Evolutionary conservation across 1,140 invertebrate species (phyloP), one percentile per base, ranked within the genome.

Genomic region (Neodiprion pinetum): DNA sequence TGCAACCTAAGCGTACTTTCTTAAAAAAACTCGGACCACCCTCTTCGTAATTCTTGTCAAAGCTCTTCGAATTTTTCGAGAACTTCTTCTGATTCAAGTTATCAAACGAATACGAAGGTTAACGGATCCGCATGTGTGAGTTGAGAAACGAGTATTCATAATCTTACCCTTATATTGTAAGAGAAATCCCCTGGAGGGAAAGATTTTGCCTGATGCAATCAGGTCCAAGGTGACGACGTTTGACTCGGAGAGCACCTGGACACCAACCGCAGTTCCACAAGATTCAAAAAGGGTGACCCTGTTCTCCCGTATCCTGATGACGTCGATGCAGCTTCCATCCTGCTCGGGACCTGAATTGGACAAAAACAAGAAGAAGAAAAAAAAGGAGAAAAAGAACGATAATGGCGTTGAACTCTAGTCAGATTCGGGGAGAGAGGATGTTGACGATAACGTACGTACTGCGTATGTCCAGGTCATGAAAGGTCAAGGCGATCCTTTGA

Each of bases 401-500:
- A 70, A 12, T 40, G 28, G 28, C 28, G 28, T 40, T 40, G 28
- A 40, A 40, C 28, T 40, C 28, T 40, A 40, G 28, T 65, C 23
- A 7, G n/a, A 74, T 50, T 50, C 48, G 28, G 23, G 53, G 67
- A 72, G 53, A 5, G 28, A 5, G 28, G n/a, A 73, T 47, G 17
- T 4, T 48, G 0, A 53, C 66, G 66, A 7, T 71, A 5, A 1
- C 23, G 67, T 48, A 80, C 81, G 82, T 72, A 88, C 87, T 85
- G 67, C 86, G 85, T 76, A 88, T 87, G 77, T 85, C 81, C 48
- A 88, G 80, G 78, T 88, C 87, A 74, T 88, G 85, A 71, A 88
- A 86, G 8, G 85, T 85, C 10, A 88, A 78, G 28, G 83, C 74
- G 72, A 88, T 86, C 70, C 83, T 87, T 14, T 87, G 84, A 48